Evolutionary conservation across 2,797 vertebrate genomes (phyloP).

Genomic region (Malurus leucopterus): DNA sequence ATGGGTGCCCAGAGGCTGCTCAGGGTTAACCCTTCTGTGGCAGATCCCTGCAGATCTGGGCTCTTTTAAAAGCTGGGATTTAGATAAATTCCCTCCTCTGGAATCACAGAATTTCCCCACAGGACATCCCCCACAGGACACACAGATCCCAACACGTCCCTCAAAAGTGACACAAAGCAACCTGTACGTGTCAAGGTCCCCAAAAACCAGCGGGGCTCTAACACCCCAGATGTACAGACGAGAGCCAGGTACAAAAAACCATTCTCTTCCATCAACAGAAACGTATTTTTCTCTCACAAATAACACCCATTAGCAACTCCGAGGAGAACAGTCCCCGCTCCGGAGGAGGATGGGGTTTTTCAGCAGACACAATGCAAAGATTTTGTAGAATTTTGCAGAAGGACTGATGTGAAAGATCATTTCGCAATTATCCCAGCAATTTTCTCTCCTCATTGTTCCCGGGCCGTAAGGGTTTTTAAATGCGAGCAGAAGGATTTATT

Average conservation of each 20-base stretch:
- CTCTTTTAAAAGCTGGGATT: background rate
- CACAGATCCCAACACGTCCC: background rate
- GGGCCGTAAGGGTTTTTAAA: constrained; percentile 27
- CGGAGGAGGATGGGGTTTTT: background rate
- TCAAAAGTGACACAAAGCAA: accelerated
- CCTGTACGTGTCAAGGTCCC: background rate
- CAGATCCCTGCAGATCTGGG: background rate
- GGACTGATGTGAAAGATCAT: constrained; percentile 29
- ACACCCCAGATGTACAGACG: background rate
- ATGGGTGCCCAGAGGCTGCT: background rate
- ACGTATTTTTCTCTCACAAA: background rate
- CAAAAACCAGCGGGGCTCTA: background rate
- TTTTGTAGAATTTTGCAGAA: background rate
- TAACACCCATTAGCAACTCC: background rate
- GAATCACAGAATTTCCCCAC: accelerated
- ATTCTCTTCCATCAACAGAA: background rate
- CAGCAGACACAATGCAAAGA: background rate
- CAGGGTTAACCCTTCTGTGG: background rate
- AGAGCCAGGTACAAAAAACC: background rate
- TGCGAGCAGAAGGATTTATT: constrained; percentile 51
- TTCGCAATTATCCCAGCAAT: constrained; percentile 47
- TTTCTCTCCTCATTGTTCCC: constrained; percentile 41
- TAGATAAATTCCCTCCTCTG: background rate
- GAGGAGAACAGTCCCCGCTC: background rate
- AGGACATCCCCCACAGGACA: accelerated